A percentile compares a stretch with the other conserved stretches of the same genome.
phyloP scores from a whole-genome alignment of 2,797 vertebrate species.

The Clarias platycephalus region DNA sequence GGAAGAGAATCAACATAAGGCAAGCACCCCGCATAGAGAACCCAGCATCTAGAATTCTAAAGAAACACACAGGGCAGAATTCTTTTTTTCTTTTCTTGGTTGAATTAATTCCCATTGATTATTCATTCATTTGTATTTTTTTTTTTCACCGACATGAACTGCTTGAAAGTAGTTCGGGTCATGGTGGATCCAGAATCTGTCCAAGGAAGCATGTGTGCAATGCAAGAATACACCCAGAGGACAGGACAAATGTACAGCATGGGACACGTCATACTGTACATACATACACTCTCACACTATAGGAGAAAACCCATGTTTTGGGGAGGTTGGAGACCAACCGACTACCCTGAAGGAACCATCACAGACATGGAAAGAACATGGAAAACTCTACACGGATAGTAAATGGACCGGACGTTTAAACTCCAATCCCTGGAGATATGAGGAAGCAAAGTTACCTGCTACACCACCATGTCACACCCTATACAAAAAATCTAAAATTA shows the following conservation, averaged over 20 bases:
- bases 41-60: not conserved
- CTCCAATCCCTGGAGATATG: no score
- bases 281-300: not conserved
- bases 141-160: not conserved
- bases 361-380: not conserved
- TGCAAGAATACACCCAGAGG: not conserved
- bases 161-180: not conserved
- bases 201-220: not conserved
- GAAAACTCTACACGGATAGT: not conserved
- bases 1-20: not conserved
- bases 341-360: not conserved
- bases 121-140: conserved; percentile 5
- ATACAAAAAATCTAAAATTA: not conserved
- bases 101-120: not conserved
- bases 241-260: not conserved
- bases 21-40: not conserved
- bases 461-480: not conserved
- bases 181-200: not conserved
- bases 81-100: not conserved
- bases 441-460: not conserved
- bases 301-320: not conserved
- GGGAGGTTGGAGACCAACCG: not conserved
- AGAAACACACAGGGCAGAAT: not conserved
- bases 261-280: not conserved
- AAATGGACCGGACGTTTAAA: not conserved